Evolutionary conservation across 2,113 vertebrate species (phyloP).

Genomic region (Syngnathoides biaculeatus): DNA sequence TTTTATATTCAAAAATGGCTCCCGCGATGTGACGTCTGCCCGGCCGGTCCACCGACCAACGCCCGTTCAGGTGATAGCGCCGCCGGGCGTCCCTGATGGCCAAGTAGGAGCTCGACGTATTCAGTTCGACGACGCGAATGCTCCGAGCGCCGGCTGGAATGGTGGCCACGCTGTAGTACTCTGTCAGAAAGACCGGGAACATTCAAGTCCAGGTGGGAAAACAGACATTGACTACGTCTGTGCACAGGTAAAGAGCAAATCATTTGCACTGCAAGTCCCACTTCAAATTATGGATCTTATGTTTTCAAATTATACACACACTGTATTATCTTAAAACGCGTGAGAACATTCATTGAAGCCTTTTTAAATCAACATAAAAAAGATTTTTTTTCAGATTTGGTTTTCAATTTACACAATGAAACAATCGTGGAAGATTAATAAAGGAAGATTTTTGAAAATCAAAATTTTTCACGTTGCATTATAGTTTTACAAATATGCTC

Average conservation of each 20-base stretch:
- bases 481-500: not conserved
- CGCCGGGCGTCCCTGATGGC: slow-evolving; percentile 73
- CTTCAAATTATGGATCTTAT: too few species aligned
- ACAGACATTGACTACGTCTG: not conserved
- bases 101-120: slow-evolving; percentile 81
- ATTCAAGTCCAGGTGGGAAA: not conserved
- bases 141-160: slow-evolving; percentile 81
- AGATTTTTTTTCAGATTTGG: too few species aligned
- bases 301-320: not conserved
- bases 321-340: too few species aligned
- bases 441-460: not conserved
- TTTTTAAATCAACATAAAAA: not conserved
- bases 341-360: too few species aligned
- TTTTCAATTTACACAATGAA: too few species aligned
- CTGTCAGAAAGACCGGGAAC: slow-evolving; percentile 59
- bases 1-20: slow-evolving; percentile 79
- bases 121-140: slow-evolving; percentile 77
- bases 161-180: slow-evolving; percentile 78
- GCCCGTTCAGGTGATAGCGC: slow-evolving; percentile 82
- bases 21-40: slow-evolving; percentile 81
- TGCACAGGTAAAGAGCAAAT: not conserved
- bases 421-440: too few species aligned
- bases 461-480: too few species aligned
- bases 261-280: not conserved
- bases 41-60: slow-evolving; percentile 85